These are phyloP conservation scores for Drosophila falleni DNA, from an alignment of 2,888 invertebrate genomes.

Conservation along the genomic window DNA sequence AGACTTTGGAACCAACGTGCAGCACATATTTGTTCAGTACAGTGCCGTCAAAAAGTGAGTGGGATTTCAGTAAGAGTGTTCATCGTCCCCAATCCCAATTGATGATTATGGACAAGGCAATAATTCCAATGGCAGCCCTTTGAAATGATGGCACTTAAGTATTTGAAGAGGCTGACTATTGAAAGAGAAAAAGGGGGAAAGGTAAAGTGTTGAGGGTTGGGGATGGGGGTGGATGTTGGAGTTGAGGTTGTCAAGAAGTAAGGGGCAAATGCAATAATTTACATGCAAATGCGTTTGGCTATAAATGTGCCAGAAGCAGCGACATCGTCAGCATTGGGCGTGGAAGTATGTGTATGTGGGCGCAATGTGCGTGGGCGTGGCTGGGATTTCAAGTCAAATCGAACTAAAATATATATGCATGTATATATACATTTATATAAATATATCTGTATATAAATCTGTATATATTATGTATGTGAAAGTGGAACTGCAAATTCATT, in stretches of 20 bases:
- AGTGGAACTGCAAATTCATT: constrained; percentile 18
- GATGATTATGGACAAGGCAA: constrained; percentile 52
- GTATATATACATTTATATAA: neutral
- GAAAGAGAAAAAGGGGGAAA: neutral
- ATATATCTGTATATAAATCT: constrained; percentile 9
- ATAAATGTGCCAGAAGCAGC: constrained; percentile 69
- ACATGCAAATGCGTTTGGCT: constrained; percentile 73
- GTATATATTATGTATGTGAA: neutral
- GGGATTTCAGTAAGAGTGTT: constrained; percentile 3
- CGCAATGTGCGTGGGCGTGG: constrained; percentile 11
- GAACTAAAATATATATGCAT: constrained; percentile 45
- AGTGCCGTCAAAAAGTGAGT: constrained; percentile 17
- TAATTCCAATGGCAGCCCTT: constrained; percentile 38
- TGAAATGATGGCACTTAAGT: constrained; percentile 30
- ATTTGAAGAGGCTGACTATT: constrained; percentile 18
- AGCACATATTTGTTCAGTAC: neutral
- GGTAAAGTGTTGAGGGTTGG: neutral
- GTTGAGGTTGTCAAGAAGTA: neutral
- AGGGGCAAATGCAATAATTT: constrained; percentile 64
- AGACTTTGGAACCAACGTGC: neutral
- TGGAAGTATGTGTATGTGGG: neutral
- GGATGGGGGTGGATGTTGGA: too few relatives aligned
- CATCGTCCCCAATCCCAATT: constrained; percentile 11
- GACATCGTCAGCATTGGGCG: constrained; percentile 31
- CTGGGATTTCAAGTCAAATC: constrained; percentile 37